phyloP scores from a whole-genome alignment of 2,797 vertebrate genomes.

The Platyrinchus mystaceus region DNA sequence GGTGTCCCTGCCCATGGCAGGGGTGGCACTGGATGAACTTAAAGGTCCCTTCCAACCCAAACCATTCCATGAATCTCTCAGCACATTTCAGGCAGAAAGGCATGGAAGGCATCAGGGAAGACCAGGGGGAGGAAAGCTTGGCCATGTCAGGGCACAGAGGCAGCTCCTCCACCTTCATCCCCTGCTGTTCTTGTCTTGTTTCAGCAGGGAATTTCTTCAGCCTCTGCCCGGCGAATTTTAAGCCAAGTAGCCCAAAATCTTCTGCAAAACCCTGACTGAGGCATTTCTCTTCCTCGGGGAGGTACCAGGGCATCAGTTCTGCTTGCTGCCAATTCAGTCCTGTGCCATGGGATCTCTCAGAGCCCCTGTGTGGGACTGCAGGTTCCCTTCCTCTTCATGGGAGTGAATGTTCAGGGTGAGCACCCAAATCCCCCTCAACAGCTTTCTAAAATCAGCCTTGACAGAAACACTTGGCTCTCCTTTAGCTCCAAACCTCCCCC shows the following conservation, averaged over 20 bases:
- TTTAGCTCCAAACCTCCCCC: not conserved
- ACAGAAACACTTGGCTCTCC: rapidly evolving
- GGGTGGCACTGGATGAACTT: rapidly evolving
- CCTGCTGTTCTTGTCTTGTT: not conserved
- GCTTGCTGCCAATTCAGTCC: rapidly evolving
- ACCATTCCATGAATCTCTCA: not conserved
- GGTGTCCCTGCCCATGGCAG: not conserved
- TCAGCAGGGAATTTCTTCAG: not conserved
- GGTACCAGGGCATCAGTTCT: not conserved
- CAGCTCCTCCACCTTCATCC: not conserved
- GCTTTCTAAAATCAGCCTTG: not conserved
- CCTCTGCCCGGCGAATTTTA: not conserved
- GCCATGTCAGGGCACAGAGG: not conserved
- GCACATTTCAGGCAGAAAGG: not conserved
- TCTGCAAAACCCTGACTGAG: not conserved
- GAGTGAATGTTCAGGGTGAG: not conserved
- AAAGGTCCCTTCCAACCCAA: rapidly evolving
- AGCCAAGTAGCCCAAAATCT: not conserved
- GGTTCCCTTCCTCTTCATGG: not conserved
- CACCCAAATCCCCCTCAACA: not conserved
- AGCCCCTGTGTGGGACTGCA: rapidly evolving
- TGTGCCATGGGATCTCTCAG: not conserved
- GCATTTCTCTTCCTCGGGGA: rapidly evolving
- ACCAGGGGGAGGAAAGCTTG: not conserved
- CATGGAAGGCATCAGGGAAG: not conserved